Base-by-base conservation (phyloP, 1,140 invertebrate species). In the Atopsyche davidsoni region DNA sequence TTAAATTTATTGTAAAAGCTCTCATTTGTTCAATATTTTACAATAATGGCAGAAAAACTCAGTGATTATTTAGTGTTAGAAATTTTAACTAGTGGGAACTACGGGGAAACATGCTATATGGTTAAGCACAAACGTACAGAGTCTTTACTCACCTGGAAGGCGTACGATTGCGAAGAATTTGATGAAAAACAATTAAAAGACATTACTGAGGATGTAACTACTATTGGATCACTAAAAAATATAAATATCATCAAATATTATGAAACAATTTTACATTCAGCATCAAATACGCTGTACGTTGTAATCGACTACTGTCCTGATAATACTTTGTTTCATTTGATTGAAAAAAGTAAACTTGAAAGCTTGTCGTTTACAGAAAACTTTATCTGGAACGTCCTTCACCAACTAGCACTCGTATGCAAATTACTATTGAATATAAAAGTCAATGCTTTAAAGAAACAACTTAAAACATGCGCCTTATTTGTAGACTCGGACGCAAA, bases 381-480 rank as follows among this genome's bases (percentile, higher is more conserved):
- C 31, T 73, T 70, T 53, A 61, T 72, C 18, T 74, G 72, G 72
- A 59, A 62, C 44, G 57, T 68, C 18, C 55, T 74, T 24, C 60
- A 67, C 57, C 66, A 70, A 52, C 52, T 73, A 17, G 67, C 66
- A 0, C 59, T 63, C 3, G 56, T 62, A 9, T 65, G 61, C 45
- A 67, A 68, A 46, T 46, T 57, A 35, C 47, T 72, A 6, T 60
- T 65, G 44, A 52, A 58, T 10, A 38, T 67, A 7, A 62, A 62
- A 32, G 59, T 69, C 17, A 55, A 63, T 1, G 59, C 65, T 13
- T 48, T 71, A 45, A 61, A 57, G 40, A 68, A 65, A 64, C 64
- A 67, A 34, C 53, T 73, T 36, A 60, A 60, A 32, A 45, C 64
- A n/a, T 58, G 56, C 11, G 59, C 60, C 3, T 63, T 74, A 13